Evolutionary conservation across 1,140 invertebrate genomes (phyloP), one percentile per base, ranked within the genome.

Genomic region (Planococcus citri): DNA sequence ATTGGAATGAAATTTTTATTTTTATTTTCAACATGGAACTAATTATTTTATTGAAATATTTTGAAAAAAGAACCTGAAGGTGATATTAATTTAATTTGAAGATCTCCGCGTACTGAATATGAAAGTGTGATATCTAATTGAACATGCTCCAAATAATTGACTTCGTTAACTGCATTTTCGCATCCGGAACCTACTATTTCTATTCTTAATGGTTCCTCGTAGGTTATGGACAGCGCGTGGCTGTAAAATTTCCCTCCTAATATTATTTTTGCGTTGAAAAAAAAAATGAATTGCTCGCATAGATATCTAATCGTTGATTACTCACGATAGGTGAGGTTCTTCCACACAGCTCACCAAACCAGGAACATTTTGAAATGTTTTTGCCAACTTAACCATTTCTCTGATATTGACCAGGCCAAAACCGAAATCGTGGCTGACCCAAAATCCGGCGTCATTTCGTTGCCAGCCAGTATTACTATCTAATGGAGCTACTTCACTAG

Each of bases 331-430:
- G 17, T 17, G 41, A 51, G 41, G 12, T n/a, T 51, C 41, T 51
- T 82, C 75, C 57, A 75, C 75, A 75, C 89, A 92, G 27, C 84
- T 81, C 38, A 73, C 74, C 76, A 88, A 87, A 64, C 84, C 78
- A 0, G 93, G 91, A 1, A 95, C 91, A 9, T 76, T 86, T 0
- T 82, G 87, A 92, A 93, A 97, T 74, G 86, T 86, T 21, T 82
- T 75, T 17, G 92, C 89, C 4, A 86, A 78, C 61, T 80, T 79
- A 4, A 95, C 91, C 74, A 96, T 81, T 1, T 83, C 82, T 68
- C 84, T 85, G 2, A 91, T 92, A 78, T 97, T 93, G 83, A 97
- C 86, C 37, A 97, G 79, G 4, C 94, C 94, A 78, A 94, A 97
- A 6, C 94, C 94, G 77, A 94, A 95, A 74, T 88, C 82, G 0